Evolutionary conservation across 2,888 invertebrate genomes (phyloP), one percentile per base, ranked within the genome.

Genomic region (Himalopsyche kuldschensis): DNA sequence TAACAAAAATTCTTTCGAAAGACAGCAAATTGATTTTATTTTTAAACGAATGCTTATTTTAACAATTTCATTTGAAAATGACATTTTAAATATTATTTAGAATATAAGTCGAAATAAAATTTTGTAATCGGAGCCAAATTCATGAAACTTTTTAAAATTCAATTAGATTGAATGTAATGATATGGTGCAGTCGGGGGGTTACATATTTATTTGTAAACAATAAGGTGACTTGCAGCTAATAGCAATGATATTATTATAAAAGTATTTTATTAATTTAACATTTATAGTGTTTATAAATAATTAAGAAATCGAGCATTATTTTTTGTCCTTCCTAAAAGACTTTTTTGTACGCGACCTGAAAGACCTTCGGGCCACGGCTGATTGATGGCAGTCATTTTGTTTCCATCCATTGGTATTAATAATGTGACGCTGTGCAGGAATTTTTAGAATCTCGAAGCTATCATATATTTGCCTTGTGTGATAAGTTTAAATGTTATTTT

Each of bases 281-380:
- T 4, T 69, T 69, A 27, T 69, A 69, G 69, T 30, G 24, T 11
- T 69, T 30, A 27, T 69, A 30, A 69, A 30, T 69, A 27, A n/a
- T 69, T 69, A 75, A 82, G 48, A 82, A 69, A 78, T 41, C n/a
- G 55, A 41, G n/a, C 8, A 20, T n/a, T 55, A 55, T n/a, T n/a
- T 55, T 10, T 6, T 20, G 20, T 20, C 55, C 87, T 86, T 84
- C 87, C 85, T 84, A 86, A 87, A 41, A 41, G 41, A 41, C 41
- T 41, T 41, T 15, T 41, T 35, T 10, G 41, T 41, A 41, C 41
- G 4, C 2, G 15, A 41, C 41, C 41, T 15, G 41, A 41, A 41
- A 41, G 2, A 41, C 15, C 3, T 41, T 41, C 41, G 41, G 15
- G 41, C 15, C 4, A 15, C 41, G 11, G 41, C 41, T 1, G 15